These are phyloP conservation scores for Clytia hemisphaerica DNA, from an alignment of 30 jellyfish, hydroid and myxozoan genomes.

Conservation along the genomic window DNA sequence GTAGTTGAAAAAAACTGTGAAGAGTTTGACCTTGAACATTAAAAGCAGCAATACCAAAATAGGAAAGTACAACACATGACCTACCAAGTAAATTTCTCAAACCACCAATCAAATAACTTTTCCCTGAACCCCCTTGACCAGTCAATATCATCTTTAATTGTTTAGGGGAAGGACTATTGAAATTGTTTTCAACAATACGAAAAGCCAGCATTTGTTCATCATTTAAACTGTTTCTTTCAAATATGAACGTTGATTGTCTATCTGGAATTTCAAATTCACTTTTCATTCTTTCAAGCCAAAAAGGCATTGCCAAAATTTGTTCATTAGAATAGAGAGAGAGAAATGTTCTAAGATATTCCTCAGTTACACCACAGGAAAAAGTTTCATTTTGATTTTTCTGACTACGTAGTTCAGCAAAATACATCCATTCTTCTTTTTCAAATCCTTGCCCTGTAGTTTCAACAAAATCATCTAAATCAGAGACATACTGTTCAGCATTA, in stretches of 20 bases:
- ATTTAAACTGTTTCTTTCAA: background rate
- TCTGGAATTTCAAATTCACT: too few species aligned
- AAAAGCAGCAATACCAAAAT: too few species aligned
- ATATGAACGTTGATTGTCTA: too few species aligned
- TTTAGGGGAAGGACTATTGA: background rate
- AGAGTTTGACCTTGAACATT: too few species aligned
- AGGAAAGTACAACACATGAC: background rate
- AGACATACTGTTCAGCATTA: constrained; percentile 18
- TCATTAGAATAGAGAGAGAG: background rate
- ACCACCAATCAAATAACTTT: constrained; percentile 29
- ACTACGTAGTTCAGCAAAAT: constrained; percentile 18
- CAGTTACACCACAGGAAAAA: constrained; percentile 1
- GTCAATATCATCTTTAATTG: constrained; percentile 4
- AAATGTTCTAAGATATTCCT: background rate
- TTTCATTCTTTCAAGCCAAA: constrained; percentile 33
- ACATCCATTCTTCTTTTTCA: constrained; percentile 52
- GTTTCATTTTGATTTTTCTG: background rate
- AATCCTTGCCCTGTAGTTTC: background rate
- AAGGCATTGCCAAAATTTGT: constrained; percentile 21
- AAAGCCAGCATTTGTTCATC: constrained; percentile 29
- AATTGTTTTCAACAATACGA: constrained; percentile 5
- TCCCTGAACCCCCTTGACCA: constrained; percentile 45
- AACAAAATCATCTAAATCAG: background rate
- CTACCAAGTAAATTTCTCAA: constrained; percentile 8
- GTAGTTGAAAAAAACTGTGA: too few species aligned